Conservation (phyloP, 2,888 invertebrate species). For the Oxyteleia sp. region DNA sequence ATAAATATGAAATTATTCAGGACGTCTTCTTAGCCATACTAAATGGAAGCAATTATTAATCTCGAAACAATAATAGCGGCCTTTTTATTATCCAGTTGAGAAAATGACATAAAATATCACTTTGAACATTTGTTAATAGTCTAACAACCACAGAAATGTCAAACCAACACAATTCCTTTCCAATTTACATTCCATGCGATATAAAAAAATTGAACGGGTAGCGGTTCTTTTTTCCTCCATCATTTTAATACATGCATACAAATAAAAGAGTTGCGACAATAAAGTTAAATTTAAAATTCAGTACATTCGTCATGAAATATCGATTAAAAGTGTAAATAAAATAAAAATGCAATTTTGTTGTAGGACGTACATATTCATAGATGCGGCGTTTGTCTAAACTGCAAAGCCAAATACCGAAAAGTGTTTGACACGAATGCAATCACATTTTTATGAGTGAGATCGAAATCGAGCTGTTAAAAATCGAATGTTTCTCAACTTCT, state of each 20-base stretch:
- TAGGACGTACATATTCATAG: conserved; percentile 30
- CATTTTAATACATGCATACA: conserved; percentile 26
- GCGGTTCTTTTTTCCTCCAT: conserved; percentile 8
- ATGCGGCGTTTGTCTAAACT: conserved; percentile 21
- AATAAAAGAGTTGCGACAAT: conserved; percentile 50
- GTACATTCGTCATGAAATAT: conserved; percentile 59
- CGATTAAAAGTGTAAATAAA: conserved; percentile 55
- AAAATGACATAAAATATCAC: conserved; percentile 26
- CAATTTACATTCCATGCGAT: conserved; percentile 38
- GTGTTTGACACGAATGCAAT: conserved; percentile 50
- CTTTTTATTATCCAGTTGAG: conserved; percentile 9
- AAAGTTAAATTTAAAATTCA: conserved; percentile 45
- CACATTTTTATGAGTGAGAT: conserved; percentile 45
- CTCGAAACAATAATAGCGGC: not conserved
- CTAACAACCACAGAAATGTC: conserved; percentile 17
- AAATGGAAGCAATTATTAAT: conserved; percentile 1
- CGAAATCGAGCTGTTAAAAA: conserved; percentile 43
- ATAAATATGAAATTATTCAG: conserved; percentile 52
- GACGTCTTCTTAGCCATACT: conserved; percentile 20
- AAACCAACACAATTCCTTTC: conserved; percentile 42
- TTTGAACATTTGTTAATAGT: conserved; percentile 16
- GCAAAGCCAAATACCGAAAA: conserved; percentile 52
- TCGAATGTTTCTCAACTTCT: conserved; percentile 45
- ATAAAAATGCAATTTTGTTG: conserved; percentile 50
- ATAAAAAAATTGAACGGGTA: conserved; percentile 12